These are phyloP conservation scores for Cynodonichthys magdalenae DNA, from an alignment of 2,797 vertebrate genomes.

Conservation along the genomic window DNA sequence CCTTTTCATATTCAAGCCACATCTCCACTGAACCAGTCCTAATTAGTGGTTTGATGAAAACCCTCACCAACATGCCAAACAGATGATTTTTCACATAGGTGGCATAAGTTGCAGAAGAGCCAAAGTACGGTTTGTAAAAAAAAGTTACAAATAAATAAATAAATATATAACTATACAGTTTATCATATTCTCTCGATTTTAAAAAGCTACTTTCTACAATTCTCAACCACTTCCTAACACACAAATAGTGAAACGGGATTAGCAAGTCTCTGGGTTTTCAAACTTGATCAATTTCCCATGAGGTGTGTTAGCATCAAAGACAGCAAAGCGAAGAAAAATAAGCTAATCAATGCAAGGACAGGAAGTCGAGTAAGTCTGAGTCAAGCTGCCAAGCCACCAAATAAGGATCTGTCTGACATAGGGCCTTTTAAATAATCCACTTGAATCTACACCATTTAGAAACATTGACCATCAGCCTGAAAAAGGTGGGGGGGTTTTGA, in stretches of 20 bases:
- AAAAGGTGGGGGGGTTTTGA: conserved; percentile 43
- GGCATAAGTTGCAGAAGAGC: background rate
- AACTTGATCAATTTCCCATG: conserved; percentile 45
- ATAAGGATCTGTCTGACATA: conserved; percentile 75
- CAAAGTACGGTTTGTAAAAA: background rate
- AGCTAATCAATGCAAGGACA: conserved; percentile 77
- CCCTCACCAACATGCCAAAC: background rate
- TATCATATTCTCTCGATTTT: background rate
- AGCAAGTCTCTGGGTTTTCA: conserved; percentile 36
- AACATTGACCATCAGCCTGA: conserved; percentile 64
- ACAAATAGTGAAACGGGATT: conserved; percentile 24
- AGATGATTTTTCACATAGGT: conserved; percentile 1
- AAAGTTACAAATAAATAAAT: background rate
- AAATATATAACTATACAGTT: background rate
- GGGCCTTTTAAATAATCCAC: conserved; percentile 79
- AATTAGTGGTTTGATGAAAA: conserved; percentile 5
- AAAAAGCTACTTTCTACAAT: background rate
- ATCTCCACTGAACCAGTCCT: background rate
- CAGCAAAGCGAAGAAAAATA: conserved; percentile 50
- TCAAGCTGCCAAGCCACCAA: conserved; percentile 68
- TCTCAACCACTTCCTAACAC: conserved; percentile 11
- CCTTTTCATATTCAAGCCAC: background rate
- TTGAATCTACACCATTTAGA: conserved; percentile 71
- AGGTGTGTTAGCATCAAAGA: conserved; percentile 46
- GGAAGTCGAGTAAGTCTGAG: conserved; percentile 58